Evolutionary conservation across 2,797 vertebrate genomes (phyloP), one percentile per base, ranked within the genome.

Genomic region (Cephalopachus bancanus): DNA sequence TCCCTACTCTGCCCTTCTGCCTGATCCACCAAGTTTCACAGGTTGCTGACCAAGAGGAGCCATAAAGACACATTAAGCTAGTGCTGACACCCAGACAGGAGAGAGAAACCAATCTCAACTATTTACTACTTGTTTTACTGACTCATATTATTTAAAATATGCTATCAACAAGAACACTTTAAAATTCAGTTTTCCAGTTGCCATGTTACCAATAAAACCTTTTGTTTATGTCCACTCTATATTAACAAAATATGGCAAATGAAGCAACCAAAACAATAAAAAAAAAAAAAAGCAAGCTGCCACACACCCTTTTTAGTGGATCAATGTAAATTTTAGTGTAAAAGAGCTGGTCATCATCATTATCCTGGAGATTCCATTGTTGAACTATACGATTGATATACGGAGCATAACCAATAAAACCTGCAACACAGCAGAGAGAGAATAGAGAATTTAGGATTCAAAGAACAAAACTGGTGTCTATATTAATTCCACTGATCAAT

Each of bases 331-430:
- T 99, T 98, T 99, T 99, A 30, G 99, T 99, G 98, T 99, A 99
- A 98, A 99, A 99, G 71, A 99, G 99, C 98, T 99, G 99, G 98
- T 99, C 99, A n/a, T 99, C 99, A 51, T 99, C 99, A 83, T 99
- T 99, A 98, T 99, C 99, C 59, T 99, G 99, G 84, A 99, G 99
- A 97, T 99, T 98, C 99, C 99, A 99, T 75, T 99, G 99, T 33
- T 99, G 99, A 91, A 99, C 99, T 28, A 99, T 98, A 91, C 97
- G 98, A 97, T 99, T 99, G 97, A 99, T 88, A 97, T 98, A 98
- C 0, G 99, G 98, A 83, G 99, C 99, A 87, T 99, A 99, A 95
- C 99, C 99, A 91, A 99, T 99, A 98, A 99, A 99, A 97, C 99
- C 99, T 99, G 99, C 49, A 98, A 98, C 24, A 91, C 22, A 93